phyloP scores from a whole-genome alignment of 2,797 vertebrate genomes.

The Eulemur albifrons region DNA sequence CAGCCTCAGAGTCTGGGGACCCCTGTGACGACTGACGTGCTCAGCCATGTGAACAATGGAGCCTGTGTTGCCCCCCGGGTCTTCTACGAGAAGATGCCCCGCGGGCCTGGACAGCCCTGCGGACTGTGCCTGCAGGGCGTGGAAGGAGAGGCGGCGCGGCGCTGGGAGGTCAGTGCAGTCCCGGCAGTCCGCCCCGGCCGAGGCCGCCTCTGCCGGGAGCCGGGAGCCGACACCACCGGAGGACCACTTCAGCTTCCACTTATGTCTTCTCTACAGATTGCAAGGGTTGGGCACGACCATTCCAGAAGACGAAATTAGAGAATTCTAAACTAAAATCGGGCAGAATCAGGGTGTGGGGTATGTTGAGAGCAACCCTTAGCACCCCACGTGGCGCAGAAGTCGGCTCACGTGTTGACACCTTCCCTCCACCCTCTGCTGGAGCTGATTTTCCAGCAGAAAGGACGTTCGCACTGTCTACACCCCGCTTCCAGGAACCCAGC shows the following conservation, averaged over 20 bases:
- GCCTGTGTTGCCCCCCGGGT: background rate
- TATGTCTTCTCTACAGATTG: background rate
- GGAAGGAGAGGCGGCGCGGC: background rate
- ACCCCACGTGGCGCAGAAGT: background rate
- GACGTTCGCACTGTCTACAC: no score
- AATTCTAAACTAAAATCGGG: background rate
- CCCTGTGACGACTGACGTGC: no score
- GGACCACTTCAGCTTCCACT: background rate
- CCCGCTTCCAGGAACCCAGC: background rate
- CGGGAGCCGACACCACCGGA: background rate
- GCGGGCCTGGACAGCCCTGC: background rate
- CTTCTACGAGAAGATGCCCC: background rate
- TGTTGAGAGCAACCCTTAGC: background rate
- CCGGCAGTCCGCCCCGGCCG: background rate
- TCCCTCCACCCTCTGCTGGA: background rate
- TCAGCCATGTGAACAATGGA: background rate
- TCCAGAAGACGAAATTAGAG: background rate
- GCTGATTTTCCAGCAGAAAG: background rate
- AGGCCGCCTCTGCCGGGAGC: background rate
- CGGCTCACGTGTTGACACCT: background rate
- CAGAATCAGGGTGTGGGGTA: background rate
- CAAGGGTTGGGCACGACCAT: background rate
- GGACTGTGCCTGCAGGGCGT: fast-evolving
- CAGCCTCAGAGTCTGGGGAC: background rate
- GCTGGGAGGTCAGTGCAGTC: background rate